A percentile compares a stretch with the other conserved stretches of the same genome.
phyloP scores from a whole-genome alignment of 2,113 vertebrate genomes.

The Pituophis catenifer region DNA sequence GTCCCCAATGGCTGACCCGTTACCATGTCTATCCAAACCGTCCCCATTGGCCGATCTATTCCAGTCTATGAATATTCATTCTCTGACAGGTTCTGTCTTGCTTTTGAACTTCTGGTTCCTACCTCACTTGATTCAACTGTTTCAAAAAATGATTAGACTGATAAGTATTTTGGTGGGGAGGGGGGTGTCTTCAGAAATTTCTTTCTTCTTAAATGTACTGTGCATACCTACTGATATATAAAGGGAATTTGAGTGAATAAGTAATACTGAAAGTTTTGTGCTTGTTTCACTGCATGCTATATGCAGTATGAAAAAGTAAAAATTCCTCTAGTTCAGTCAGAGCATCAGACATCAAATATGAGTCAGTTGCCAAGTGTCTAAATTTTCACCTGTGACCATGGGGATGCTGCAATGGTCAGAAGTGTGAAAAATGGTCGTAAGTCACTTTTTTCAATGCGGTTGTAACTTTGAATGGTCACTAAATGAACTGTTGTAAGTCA shows the following conservation, averaged over 20 bases:
- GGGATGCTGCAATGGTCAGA: background rate
- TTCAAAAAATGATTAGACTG: background rate
- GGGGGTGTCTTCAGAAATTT: background rate
- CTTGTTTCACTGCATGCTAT: too few species aligned
- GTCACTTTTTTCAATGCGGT: background rate
- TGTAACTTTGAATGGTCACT: background rate
- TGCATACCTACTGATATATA: background rate
- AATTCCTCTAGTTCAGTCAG: background rate
- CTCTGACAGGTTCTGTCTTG: background rate
- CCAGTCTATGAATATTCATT: too few species aligned
- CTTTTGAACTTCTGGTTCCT: background rate
- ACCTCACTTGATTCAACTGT: background rate
- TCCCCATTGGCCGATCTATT: too few species aligned
- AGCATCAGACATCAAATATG: background rate
- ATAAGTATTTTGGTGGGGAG: background rate
- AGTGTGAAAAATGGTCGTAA: background rate
- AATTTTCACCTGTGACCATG: background rate
- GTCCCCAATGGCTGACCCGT: too few species aligned
- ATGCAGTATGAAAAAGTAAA: background rate
- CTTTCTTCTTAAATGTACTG: background rate
- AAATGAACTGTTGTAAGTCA: background rate
- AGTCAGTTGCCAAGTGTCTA: background rate
- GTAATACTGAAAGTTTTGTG: background rate
- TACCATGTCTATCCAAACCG: too few species aligned
- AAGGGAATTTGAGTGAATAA: background rate